Percentiles rank a stretch among this genome's conserved stretches.
These are phyloP conservation scores for Campaea margaritaria DNA, from an alignment of 2,888 invertebrate genomes.

Conservation along the genomic window DNA sequence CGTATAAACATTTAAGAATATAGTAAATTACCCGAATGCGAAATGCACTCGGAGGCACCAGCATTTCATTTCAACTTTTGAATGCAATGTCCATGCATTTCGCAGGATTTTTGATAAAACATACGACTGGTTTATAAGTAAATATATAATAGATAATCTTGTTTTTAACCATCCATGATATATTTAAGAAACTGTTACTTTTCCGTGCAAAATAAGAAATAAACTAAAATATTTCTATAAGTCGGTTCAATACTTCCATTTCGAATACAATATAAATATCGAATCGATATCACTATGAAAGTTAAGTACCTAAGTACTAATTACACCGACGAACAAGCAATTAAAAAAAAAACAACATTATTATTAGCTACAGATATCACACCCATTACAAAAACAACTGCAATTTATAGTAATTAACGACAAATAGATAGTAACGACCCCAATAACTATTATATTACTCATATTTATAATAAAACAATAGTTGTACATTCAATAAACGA, in stretches of 20 bases:
- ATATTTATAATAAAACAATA: conserved; percentile 23
- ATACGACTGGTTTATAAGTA: too few relatives aligned
- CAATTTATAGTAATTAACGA: conserved; percentile 28
- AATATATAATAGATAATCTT: too few relatives aligned
- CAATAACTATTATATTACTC: conserved; percentile 17
- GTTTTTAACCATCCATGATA: too few relatives aligned
- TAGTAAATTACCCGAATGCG: too few relatives aligned
- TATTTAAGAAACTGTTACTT: too few relatives aligned
- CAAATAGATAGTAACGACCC: conserved; percentile 29
- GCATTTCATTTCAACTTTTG: too few relatives aligned
- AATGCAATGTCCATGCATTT: too few relatives aligned
- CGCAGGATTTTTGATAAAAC: too few relatives aligned
- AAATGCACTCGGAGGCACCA: too few relatives aligned
- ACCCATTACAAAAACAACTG: conserved; percentile 23
- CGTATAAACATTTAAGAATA: too few relatives aligned
- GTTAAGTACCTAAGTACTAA: not conserved
- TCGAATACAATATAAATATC: not conserved
- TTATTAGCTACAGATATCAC: conserved; percentile 1
- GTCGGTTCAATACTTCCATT: not conserved
- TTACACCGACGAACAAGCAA: conserved; percentile 5
- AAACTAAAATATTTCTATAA: not conserved
- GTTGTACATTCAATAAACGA: too few relatives aligned
- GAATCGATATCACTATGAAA: not conserved
- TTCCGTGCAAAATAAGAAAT: too few relatives aligned
- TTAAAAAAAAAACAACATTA: conserved; percentile 7